phyloP scores from a whole-genome alignment of 2,888 invertebrate species.

The Apamea anceps region DNA sequence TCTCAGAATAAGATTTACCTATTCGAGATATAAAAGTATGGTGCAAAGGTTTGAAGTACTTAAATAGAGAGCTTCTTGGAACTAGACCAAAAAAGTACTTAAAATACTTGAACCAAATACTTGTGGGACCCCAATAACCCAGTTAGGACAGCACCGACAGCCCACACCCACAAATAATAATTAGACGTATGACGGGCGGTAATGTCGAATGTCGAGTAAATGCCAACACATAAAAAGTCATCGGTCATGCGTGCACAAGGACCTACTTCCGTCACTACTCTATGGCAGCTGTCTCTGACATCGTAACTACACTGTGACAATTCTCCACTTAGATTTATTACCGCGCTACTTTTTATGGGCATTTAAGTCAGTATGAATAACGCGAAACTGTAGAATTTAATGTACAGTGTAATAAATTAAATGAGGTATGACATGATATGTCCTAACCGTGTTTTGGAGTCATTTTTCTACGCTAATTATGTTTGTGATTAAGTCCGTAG shows the following conservation, averaged over 20 bases:
- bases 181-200: conserved; percentile 82
- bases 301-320: conserved; percentile 57
- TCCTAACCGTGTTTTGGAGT: conserved; percentile 3
- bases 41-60: not conserved
- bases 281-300: conserved; percentile 43
- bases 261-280: conserved; percentile 67
- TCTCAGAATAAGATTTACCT: not conserved
- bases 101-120: conserved; percentile 32
- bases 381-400: conserved; percentile 45
- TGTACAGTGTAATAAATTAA: conserved; percentile 50
- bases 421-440: conserved; percentile 21
- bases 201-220: conserved; percentile 89
- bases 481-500: not conserved
- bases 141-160: conserved; percentile 76
- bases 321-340: conserved; percentile 53
- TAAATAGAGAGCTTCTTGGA: not conserved
- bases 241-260: conserved; percentile 73
- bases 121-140: conserved; percentile 66
- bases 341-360: conserved; percentile 53
- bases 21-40: not conserved
- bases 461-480: conserved; percentile 4
- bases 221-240: conserved; percentile 84
- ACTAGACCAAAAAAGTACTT: not conserved
- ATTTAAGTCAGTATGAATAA: conserved; percentile 48
- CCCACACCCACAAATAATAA: conserved; percentile 87